A percentile compares a stretch with the other conserved stretches of the same genome.
phyloP scores from a whole-genome alignment of 1,140 invertebrate species.

The Chymomyza costata region DNA sequence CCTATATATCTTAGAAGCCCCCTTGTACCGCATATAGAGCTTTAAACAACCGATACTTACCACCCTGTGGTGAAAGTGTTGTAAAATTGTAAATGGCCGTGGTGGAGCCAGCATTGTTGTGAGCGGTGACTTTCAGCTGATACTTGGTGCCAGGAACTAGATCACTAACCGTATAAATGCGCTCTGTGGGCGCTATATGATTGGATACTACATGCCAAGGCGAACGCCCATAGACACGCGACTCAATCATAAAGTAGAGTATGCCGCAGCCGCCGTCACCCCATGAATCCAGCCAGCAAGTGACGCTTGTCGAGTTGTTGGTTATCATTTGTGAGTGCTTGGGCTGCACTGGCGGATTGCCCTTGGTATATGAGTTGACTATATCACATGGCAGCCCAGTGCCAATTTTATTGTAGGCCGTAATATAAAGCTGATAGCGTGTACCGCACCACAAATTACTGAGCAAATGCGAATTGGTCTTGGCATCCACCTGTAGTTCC shows the following conservation, averaged over 20 bases:
- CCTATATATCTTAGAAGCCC: no score
- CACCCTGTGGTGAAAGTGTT: slow-evolving; percentile 84
- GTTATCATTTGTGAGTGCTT: slow-evolving; percentile 89
- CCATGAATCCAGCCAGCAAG: slow-evolving; percentile 91
- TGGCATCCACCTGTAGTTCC: slow-evolving; percentile 87
- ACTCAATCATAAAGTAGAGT: slow-evolving; percentile 90
- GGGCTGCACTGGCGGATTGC: slow-evolving; percentile 86
- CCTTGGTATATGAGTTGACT: slow-evolving; percentile 88
- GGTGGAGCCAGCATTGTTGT: slow-evolving; percentile 94
- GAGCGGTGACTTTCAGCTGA: slow-evolving; percentile 89
- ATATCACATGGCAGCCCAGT: slow-evolving; percentile 91
- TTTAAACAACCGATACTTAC: slow-evolving; percentile 77
- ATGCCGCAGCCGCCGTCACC: slow-evolving; percentile 93
- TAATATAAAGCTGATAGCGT: slow-evolving; percentile 90
- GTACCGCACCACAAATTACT: slow-evolving; percentile 91
- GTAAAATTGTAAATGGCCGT: slow-evolving; percentile 91
- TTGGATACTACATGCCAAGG: slow-evolving; percentile 85
- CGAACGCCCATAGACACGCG: slow-evolving; percentile 65
- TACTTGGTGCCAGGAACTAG: slow-evolving; percentile 91
- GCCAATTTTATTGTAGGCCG: slow-evolving; percentile 91
- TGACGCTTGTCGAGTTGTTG: slow-evolving; percentile 92
- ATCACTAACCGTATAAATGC: slow-evolving; percentile 87
- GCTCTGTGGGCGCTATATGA: slow-evolving; percentile 84
- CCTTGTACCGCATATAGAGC: no score
- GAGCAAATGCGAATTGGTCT: slow-evolving; percentile 85